Evolutionary conservation across 2,113 vertebrate genomes (phyloP).

Genomic region (Pedetes capensis): DNA sequence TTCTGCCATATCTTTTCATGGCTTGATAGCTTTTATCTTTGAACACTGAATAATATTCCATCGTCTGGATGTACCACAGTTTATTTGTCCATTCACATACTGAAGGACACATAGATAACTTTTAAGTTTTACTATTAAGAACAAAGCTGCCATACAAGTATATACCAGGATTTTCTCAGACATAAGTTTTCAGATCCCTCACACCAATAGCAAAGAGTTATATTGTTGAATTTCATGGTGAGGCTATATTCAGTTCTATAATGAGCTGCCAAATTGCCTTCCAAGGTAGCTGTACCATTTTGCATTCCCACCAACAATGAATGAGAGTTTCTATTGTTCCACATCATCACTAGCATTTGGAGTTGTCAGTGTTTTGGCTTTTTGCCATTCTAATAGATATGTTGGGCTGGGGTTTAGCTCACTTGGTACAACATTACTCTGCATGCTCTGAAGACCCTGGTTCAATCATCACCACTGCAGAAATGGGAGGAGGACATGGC

Average conservation of each 20-base stretch:
- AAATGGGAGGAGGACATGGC: too few relatives aligned
- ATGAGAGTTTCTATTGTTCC: too few relatives aligned
- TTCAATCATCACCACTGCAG: too few relatives aligned
- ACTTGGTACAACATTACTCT: too few relatives aligned
- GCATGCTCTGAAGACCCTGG: too few relatives aligned
- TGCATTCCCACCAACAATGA: background rate
- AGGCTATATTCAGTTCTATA: background rate
- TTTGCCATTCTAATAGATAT: background rate
- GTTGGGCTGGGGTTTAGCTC: too few relatives aligned
- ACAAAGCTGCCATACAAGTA: background rate
- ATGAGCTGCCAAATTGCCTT: background rate
- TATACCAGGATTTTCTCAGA: background rate
- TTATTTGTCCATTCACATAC: too few relatives aligned
- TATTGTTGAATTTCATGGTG: background rate
- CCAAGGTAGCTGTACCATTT: background rate
- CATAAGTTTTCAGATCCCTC: background rate
- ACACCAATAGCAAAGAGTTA: background rate
- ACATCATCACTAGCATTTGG: background rate
- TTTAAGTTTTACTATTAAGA: background rate
- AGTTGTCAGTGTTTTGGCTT: background rate
- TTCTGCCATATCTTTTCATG: background rate
- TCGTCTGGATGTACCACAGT: background rate
- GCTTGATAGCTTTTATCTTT: background rate
- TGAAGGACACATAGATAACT: too few relatives aligned
- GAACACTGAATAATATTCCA: background rate